A percentile compares a stretch with the other conserved stretches of the same genome.
Evolutionary conservation across 2,797 vertebrate genomes (phyloP).

Genomic region (Erethizon dorsatum): DNA sequence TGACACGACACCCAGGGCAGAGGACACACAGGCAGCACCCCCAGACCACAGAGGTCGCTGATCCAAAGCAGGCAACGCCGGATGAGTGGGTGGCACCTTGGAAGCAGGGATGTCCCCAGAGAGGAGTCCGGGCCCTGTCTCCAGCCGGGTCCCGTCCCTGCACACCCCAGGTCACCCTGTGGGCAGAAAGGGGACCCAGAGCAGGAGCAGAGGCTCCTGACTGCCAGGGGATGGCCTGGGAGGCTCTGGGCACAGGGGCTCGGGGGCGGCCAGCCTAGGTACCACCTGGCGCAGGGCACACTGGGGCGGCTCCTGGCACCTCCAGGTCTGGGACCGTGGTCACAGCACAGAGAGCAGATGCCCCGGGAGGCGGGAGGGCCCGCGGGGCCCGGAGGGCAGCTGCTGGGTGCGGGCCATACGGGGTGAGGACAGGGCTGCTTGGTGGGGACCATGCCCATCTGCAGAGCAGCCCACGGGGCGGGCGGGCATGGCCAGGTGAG

Average conservation of each 20-base stretch:
- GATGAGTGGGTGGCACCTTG: background rate
- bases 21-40: background rate
- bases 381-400: fast-evolving
- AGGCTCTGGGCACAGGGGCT: background rate
- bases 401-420: background rate
- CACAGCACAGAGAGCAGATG: background rate
- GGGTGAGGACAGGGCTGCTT: background rate
- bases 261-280: background rate
- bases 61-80: background rate
- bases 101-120: background rate
- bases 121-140: background rate
- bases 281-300: background rate
- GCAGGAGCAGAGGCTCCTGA: background rate
- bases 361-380: background rate
- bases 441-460: background rate
- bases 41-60: background rate
- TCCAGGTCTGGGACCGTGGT: background rate
- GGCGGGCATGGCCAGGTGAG: background rate
- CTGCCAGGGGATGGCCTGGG: background rate
- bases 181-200: background rate
- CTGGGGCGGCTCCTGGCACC: background rate
- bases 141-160: background rate
- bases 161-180: background rate
- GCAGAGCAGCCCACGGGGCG: background rate
- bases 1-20: background rate